Evolutionary conservation across 2,113 vertebrate species (phyloP), one percentile per base, ranked within the genome.

Genomic region (Pyxicephalus adspersus): DNA sequence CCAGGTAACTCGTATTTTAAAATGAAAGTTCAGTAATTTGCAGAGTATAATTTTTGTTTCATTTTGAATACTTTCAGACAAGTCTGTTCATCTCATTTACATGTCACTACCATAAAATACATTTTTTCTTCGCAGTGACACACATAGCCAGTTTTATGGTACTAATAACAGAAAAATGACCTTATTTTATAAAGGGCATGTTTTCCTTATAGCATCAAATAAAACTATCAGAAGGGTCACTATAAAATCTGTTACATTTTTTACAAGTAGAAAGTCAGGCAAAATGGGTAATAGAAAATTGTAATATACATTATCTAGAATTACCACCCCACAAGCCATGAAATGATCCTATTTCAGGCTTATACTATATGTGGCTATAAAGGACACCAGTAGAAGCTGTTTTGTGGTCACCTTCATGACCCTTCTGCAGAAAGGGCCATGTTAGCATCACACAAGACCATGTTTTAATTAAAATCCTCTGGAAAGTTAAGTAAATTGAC

Each of bases 401-500:
- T 75, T 58, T 75, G 61, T 75, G 68, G 79, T 75, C 16, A 57
- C 80, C 71, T 34, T 75, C 19, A 13, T 81, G 70, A 73, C 70
- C 71, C 61, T 45, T 31, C 22, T 66, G 72, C 31, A 75, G 23
- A 64, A 23, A 81, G 17, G 80, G 70, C 80, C 71, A 45, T 52
- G 19, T 74, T 73, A 74, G 50, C 29, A 74, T 55, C 79, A 81
- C 28, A 29, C 51, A 61, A 74, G 70, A 74, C 80, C 57, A 73
- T 38, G 22, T 74, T 81, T 81, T 81, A 81, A 81, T 81, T 81
- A 81, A 81, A 81, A 81, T 81, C 61, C 72, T 75, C 70, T 81
- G 60, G 58, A 73, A 81, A 73, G 78, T 81, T 74, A 81, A 81
- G 70, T 81, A 74, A 74, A 81, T 81, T 81, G 80, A 81, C 80